These are phyloP conservation scores for Leptopilina boulardi DNA, from an alignment of 1,140 invertebrate species.

Conservation along the genomic window DNA sequence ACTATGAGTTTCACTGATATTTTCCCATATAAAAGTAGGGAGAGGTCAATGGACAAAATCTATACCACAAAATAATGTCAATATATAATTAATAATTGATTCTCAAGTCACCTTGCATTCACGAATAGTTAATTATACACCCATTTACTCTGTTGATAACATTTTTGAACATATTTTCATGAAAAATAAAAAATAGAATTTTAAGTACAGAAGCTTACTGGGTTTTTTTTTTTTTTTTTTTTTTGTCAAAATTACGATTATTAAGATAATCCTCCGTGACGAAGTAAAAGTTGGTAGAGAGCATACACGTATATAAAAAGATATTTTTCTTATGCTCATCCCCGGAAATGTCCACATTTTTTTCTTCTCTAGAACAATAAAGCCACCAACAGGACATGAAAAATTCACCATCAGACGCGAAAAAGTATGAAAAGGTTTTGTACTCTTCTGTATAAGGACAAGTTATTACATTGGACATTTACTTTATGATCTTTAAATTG, in stretches of 20 bases:
- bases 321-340: background rate
- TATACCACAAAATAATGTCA: no score
- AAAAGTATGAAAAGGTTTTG: background rate
- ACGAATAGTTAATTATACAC: no score
- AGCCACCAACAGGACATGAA: slow-evolving; percentile 19
- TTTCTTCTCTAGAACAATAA: slow-evolving; percentile 4
- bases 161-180: no score
- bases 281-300: slow-evolving; percentile 11
- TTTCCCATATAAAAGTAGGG: background rate
- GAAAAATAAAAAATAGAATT: background rate
- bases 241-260: background rate
- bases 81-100: no score
- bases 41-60: no score
- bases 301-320: background rate
- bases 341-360: background rate
- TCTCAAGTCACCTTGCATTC: no score
- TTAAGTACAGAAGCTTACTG: background rate
- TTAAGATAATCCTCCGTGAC: background rate
- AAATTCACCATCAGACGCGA: background rate
- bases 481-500: background rate
- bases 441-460: background rate
- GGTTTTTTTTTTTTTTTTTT: background rate
- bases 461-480: background rate
- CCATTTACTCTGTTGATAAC: no score
- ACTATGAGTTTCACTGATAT: background rate